phyloP scores from a whole-genome alignment of 2,113 vertebrate genomes.

The Orientallactaga bullata region DNA sequence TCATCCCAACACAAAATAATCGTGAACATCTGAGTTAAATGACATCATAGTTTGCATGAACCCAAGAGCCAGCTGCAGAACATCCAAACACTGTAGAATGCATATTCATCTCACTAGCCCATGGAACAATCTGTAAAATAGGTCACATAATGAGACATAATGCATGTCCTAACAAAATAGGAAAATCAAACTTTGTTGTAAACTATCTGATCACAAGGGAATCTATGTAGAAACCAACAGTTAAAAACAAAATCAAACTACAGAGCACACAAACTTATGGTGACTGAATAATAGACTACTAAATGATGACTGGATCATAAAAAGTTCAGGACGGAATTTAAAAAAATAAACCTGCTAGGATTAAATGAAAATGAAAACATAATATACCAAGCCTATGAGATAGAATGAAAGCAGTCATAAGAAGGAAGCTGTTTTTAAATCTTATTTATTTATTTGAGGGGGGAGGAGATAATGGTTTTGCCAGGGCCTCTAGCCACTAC shows the following conservation, averaged over 20 bases:
- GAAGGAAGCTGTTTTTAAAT: too few species aligned
- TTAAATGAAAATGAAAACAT: too few species aligned
- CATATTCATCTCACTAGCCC: too few species aligned
- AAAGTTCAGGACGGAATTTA: background rate
- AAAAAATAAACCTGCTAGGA: too few species aligned
- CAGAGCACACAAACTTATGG: background rate
- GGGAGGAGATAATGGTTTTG: too few species aligned
- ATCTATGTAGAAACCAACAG: background rate
- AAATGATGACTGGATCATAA: background rate
- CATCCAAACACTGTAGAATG: too few species aligned
- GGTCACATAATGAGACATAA: background rate
- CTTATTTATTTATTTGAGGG: too few species aligned
- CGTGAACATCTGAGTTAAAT: background rate
- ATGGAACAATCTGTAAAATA: too few species aligned
- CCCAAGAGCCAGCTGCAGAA: background rate
- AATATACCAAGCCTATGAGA: too few species aligned
- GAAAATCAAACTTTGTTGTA: background rate
- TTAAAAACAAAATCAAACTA: background rate
- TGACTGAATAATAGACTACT: background rate
- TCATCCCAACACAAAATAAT: background rate
- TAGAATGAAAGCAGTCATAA: too few species aligned
- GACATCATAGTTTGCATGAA: too few species aligned
- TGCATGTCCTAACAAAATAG: background rate
- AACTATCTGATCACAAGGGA: background rate
- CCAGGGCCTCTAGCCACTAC: too few species aligned